Percentiles rank a stretch among this genome's conserved stretches.
These are phyloP conservation scores for Protonibea diacanthus DNA, from an alignment of 2,797 vertebrate species.

Conservation along the genomic window DNA sequence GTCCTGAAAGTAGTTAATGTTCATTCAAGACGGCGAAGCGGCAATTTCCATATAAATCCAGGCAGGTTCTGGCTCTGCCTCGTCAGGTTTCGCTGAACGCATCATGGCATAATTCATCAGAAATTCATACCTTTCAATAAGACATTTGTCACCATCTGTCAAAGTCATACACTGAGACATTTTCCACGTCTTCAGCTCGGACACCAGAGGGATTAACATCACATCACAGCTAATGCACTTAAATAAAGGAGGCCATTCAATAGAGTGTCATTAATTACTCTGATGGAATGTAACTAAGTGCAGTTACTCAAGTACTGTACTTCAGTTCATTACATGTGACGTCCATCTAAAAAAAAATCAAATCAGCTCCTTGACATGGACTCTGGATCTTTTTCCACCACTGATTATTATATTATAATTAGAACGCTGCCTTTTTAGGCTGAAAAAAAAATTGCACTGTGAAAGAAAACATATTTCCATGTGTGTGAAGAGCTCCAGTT, in stretches of 20 bases:
- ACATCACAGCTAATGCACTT: conserved; percentile 21
- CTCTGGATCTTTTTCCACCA: background rate
- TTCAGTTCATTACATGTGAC: background rate
- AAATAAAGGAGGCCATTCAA: conserved; percentile 19
- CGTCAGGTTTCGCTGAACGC: conserved; percentile 63
- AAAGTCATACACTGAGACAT: conserved; percentile 73
- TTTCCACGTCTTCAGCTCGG: conserved; percentile 66
- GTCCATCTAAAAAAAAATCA: background rate
- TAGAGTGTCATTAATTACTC: conserved; percentile 4
- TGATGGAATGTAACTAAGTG: background rate
- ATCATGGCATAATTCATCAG: conserved; percentile 77
- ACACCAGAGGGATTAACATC: conserved; percentile 37
- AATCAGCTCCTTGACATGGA: background rate
- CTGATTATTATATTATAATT: background rate
- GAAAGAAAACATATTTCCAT: background rate
- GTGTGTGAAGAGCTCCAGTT: background rate
- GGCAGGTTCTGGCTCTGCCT: conserved; percentile 69
- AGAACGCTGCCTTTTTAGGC: background rate
- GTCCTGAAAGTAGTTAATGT: conserved; percentile 59
- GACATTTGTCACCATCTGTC: conserved; percentile 82
- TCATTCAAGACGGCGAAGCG: conserved; percentile 71
- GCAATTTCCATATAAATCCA: conserved; percentile 49
- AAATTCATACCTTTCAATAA: conserved; percentile 81
- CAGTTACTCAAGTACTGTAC: background rate
- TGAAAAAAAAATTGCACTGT: background rate